Evolutionary conservation across 1,140 invertebrate species (phyloP).

Genomic region (Orius laevigatus): DNA sequence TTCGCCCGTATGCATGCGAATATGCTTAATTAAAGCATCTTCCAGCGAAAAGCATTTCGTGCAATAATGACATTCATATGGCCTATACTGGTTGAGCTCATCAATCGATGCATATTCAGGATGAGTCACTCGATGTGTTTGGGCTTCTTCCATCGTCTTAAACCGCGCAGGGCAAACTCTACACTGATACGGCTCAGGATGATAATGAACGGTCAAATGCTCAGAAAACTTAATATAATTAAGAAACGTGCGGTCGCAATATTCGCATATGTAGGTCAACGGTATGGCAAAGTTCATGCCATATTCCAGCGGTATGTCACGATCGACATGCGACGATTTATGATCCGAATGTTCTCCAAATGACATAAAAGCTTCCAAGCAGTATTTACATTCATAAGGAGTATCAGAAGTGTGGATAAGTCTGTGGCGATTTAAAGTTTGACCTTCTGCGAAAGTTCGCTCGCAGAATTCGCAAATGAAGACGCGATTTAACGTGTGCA

Average conservation of each 20-base stretch:
- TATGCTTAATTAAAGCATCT: slow-evolving; percentile 31
- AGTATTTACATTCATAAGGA: slow-evolving; percentile 19
- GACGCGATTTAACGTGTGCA: slow-evolving; percentile 12
- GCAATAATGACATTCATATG: slow-evolving; percentile 20
- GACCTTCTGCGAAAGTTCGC: slow-evolving; percentile 12
- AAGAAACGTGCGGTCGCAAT: slow-evolving; percentile 15
- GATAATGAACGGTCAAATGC: slow-evolving; percentile 20
- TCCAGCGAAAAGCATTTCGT: slow-evolving; percentile 19
- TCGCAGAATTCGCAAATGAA: slow-evolving; percentile 21
- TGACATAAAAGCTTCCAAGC: slow-evolving; percentile 12
- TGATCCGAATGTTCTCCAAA: slow-evolving; percentile 13
- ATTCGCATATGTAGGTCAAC: slow-evolving; percentile 18
- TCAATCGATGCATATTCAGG: not conserved
- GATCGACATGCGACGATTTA: slow-evolving; percentile 7
- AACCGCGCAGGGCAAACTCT: slow-evolving; percentile 16
- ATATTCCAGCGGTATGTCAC: slow-evolving; percentile 13
- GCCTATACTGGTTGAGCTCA: slow-evolving; percentile 3
- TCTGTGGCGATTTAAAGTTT: slow-evolving; percentile 12
- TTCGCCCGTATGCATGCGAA: slow-evolving; percentile 46
- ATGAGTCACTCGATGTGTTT: slow-evolving; percentile 9
- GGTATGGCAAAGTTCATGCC: too few relatives aligned
- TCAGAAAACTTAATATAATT: slow-evolving; percentile 18
- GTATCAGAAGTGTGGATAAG: slow-evolving; percentile 9
- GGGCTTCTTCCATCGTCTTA: slow-evolving; percentile 11
- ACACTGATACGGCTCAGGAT: slow-evolving; percentile 17